Base-by-base conservation (phyloP, 2,888 invertebrate genomes). In the Gryllus longicercus region DNA sequence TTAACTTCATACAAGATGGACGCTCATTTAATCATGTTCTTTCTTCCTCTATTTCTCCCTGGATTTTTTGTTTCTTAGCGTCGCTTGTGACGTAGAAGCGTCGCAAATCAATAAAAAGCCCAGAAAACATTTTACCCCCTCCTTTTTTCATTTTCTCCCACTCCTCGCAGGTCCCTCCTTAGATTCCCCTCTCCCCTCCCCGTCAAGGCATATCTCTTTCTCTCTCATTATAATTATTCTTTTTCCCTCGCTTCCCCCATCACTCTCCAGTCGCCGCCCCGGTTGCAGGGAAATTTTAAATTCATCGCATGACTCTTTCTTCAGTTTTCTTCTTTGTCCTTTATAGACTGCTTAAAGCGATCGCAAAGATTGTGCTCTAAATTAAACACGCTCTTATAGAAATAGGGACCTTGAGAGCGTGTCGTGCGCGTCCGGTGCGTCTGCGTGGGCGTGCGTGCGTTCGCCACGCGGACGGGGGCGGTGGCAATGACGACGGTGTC, bases 101-200 rank as follows among this genome's bases (percentile, higher is more conserved):
- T 80, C 79, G 79, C 81, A 81, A 81, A 81, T 81, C 81, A 81
- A 81, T 81, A 81, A 81, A 81, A 81, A 81, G 81, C 81, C 50
- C 79, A 80, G 81, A 81, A 81, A 81, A 80, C 81, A 81, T 79
- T 81, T 80, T 51, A 80, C 25, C 75, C 77, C 81, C 63, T 75
- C 78, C 78, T 38, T 78, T 76, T 80, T 76, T 76, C 79, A 18
- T 50, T 79, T 78, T 78, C 80, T 80, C 78, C 77, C 77, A 74
- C 78, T 79, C 77, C 79, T 74, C 78, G 23, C 38, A 14, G 76
- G 25, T 76, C 18, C 76, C 38, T 76, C 77, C 80, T 80, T 80
- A 21, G 76, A 51, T 74, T 74, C 51, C 75, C 76, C 80, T 76
- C 78, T 74, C 77, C 77, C 49, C 51, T 77, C 21, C 77, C 74